These are phyloP conservation scores for Eleutherodactylus coqui DNA, from an alignment of 2,797 vertebrate species.

Conservation along the genomic window DNA sequence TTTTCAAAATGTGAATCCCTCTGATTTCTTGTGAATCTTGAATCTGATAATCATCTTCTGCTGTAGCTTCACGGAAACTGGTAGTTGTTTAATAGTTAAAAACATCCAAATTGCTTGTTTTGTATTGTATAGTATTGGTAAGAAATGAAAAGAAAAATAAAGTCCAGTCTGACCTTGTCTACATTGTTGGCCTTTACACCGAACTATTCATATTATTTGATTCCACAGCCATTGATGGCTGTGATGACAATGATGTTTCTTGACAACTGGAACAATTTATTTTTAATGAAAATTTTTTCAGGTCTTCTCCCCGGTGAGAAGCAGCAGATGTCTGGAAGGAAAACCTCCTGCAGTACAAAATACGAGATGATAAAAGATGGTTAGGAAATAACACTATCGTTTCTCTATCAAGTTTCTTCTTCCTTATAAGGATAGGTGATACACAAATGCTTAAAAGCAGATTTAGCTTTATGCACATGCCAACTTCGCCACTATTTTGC, in stretches of 20 bases:
- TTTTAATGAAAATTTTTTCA: conserved; percentile 6
- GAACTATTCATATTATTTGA: conserved; percentile 40
- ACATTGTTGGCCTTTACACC: background rate
- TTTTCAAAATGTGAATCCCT: background rate
- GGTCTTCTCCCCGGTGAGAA: background rate
- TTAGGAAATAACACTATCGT: background rate
- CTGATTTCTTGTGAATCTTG: background rate
- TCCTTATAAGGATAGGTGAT: background rate
- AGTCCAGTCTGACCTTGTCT: background rate
- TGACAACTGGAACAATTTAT: background rate
- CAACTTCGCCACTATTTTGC: too few relatives aligned
- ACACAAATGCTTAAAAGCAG: background rate
- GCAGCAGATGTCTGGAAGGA: conserved; percentile 19
- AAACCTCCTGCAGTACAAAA: conserved; percentile 3
- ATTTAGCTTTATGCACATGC: background rate
- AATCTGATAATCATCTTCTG: background rate
- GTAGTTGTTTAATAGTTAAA: background rate
- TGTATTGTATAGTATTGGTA: background rate
- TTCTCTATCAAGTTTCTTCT: background rate
- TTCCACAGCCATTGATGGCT: accelerated
- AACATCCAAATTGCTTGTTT: background rate
- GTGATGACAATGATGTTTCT: background rate
- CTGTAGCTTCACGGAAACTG: background rate
- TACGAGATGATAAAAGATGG: background rate
- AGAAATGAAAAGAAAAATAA: background rate